A percentile compares a stretch with the other conserved stretches of the same genome.
Conservation (phyloP, 2,113 vertebrate genomes). For the Rhadina sibilatrix region DNA sequence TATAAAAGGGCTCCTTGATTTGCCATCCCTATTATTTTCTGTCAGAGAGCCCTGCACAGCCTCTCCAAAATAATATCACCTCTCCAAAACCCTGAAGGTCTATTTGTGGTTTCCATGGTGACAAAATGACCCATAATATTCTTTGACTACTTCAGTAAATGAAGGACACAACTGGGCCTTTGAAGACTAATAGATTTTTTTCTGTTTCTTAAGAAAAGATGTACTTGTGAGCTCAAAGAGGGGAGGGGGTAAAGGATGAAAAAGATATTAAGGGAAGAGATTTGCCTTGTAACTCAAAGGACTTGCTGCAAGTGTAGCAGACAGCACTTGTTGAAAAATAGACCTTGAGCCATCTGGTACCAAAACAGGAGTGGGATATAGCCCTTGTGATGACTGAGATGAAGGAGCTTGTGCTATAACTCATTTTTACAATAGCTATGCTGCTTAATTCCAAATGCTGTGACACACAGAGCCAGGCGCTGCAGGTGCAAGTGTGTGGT, state of each 20-base stretch:
- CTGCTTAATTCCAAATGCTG: conserved; percentile 20
- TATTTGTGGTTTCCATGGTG: conserved; percentile 65
- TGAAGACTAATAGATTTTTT: conserved; percentile 49
- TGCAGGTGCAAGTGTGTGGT: conserved; percentile 18
- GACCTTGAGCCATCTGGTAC: conserved; percentile 60
- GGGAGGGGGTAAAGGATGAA: background rate
- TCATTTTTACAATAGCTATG: conserved; percentile 42
- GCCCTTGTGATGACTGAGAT: conserved; percentile 46
- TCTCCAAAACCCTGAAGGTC: conserved; percentile 65
- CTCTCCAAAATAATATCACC: conserved; percentile 67
- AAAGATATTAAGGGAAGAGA: conserved; percentile 56
- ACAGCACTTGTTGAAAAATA: conserved; percentile 67
- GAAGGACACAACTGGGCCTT: conserved; percentile 55
- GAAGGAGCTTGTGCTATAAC: conserved; percentile 35
- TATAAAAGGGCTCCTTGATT: conserved; percentile 69
- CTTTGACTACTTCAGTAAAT: conserved; percentile 61
- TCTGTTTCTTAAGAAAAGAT: conserved; percentile 47
- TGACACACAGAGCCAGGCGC: background rate
- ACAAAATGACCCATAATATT: conserved; percentile 69
- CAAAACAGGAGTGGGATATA: conserved; percentile 37
- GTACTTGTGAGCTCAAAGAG: conserved; percentile 30
- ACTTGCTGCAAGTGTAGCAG: conserved; percentile 51
- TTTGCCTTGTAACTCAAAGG: conserved; percentile 55
- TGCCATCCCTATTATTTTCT: conserved; percentile 65
- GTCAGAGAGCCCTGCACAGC: conserved; percentile 26